phyloP scores from a whole-genome alignment of 2,113 vertebrate species.

The Sorex fumeus region DNA sequence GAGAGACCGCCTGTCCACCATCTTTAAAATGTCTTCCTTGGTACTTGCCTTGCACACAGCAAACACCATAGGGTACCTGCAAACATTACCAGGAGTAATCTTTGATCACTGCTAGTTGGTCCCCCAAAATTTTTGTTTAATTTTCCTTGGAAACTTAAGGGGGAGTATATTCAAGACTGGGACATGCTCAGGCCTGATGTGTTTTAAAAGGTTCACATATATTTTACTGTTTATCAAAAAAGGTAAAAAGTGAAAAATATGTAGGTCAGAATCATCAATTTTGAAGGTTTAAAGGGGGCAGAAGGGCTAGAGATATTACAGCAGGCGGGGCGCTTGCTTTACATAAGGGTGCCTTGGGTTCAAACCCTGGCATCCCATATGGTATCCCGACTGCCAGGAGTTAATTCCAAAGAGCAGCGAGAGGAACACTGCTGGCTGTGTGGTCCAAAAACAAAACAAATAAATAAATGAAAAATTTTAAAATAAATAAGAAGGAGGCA shows the following conservation, averaged over 20 bases:
- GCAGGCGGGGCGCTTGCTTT: too few relatives aligned
- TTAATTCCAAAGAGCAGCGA: too few relatives aligned
- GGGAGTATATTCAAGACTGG: not conserved
- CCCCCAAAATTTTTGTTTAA: not conserved
- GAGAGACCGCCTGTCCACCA: conserved; percentile 22
- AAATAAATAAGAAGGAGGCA: not conserved
- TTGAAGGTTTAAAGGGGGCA: conserved; percentile 10
- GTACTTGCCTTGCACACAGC: too few relatives aligned
- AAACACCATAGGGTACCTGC: too few relatives aligned
- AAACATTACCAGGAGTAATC: too few relatives aligned
- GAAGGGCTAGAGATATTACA: not conserved
- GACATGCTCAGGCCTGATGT: not conserved
- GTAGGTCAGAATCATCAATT: not conserved
- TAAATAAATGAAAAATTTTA: too few relatives aligned
- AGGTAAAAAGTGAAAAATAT: not conserved
- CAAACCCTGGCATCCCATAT: too few relatives aligned
- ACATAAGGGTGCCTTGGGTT: too few relatives aligned
- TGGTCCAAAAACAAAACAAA: too few relatives aligned
- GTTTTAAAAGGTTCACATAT: not conserved
- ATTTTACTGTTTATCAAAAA: not conserved
- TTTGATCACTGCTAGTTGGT: too few relatives aligned
- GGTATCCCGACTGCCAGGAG: too few relatives aligned
- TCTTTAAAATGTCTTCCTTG: conserved; percentile 46
- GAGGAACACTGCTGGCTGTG: too few relatives aligned
- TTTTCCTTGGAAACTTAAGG: conserved; percentile 41